Evolutionary conservation across 2,888 invertebrate species (phyloP).

Genomic region (Leistus spinibarbis): DNA sequence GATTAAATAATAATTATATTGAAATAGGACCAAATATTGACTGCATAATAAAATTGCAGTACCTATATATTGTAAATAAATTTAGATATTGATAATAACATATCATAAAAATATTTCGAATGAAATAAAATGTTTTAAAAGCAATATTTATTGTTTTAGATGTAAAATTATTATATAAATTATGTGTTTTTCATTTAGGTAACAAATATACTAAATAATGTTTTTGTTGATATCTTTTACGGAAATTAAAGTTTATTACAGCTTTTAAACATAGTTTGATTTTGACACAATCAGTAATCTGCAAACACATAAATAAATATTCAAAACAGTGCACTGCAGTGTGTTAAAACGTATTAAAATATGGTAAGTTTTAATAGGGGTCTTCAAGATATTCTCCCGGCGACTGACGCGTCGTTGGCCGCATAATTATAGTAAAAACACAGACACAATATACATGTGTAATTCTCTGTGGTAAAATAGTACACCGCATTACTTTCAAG

Average conservation of each 20-base stretch:
- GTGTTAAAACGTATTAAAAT: too few species aligned
- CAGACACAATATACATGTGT: too few species aligned
- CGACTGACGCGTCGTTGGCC: too few species aligned
- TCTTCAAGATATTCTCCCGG: too few species aligned
- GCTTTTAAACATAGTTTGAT: not conserved
- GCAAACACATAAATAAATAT: too few species aligned
- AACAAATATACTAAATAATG: not conserved
- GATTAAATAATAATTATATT: conserved; percentile 15
- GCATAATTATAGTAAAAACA: too few species aligned
- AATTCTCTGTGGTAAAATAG: too few species aligned
- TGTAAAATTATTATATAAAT: conserved; percentile 1
- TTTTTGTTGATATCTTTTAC: not conserved
- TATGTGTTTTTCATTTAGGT: not conserved
- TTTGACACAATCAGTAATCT: too few species aligned
- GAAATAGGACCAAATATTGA: conserved; percentile 31
- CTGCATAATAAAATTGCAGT: not conserved
- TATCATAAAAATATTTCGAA: conserved; percentile 24
- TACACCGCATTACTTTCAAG: too few species aligned
- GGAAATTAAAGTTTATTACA: conserved; percentile 4
- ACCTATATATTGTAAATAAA: not conserved
- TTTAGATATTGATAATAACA: conserved; percentile 36
- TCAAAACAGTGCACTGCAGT: too few species aligned
- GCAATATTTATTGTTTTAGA: conserved; percentile 9
- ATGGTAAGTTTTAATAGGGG: too few species aligned
- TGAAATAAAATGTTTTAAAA: conserved; percentile 31